Evolutionary conservation across 2,797 vertebrate species (phyloP).

Genomic region (Betta splendens): DNA sequence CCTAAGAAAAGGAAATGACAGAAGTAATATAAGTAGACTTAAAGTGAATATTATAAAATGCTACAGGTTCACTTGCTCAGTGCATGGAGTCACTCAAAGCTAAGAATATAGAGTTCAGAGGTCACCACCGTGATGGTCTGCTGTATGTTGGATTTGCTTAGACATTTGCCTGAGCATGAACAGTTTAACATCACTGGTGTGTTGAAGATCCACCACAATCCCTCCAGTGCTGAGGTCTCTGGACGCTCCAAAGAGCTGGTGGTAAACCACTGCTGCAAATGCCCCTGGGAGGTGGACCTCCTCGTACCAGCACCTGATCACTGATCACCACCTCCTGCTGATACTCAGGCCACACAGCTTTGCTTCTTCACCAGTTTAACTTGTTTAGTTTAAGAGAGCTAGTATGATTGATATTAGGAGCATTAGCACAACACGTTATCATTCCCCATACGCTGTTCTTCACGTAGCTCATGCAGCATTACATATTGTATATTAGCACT

Average conservation of each 20-base stretch:
- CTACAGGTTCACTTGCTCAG: no score
- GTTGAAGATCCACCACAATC: constrained; percentile 6
- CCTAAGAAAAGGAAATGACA: constrained; percentile 14
- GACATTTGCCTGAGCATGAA: background rate
- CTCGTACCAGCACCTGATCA: no score
- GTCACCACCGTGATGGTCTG: background rate
- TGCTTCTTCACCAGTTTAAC: no score
- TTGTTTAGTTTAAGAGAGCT: no score
- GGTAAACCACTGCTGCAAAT: background rate
- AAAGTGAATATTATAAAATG: no score
- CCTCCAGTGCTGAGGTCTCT: background rate
- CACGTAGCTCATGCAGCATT: constrained; percentile 6
- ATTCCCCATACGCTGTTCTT: background rate
- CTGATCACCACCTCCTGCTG: background rate
- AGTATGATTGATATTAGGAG: constrained; percentile 1
- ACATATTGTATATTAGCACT: constrained; percentile 13
- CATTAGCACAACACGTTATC: background rate
- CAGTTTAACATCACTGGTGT: background rate
- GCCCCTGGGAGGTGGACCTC: background rate
- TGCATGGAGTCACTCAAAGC: no score
- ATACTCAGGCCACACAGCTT: no score
- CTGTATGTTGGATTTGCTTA: background rate
- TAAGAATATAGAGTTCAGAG: background rate
- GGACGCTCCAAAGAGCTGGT: constrained; percentile 1
- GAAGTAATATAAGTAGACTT: no score